Base-by-base conservation (phyloP, 2,797 vertebrate genomes). In the Melanotaenia boesemani region DNA sequence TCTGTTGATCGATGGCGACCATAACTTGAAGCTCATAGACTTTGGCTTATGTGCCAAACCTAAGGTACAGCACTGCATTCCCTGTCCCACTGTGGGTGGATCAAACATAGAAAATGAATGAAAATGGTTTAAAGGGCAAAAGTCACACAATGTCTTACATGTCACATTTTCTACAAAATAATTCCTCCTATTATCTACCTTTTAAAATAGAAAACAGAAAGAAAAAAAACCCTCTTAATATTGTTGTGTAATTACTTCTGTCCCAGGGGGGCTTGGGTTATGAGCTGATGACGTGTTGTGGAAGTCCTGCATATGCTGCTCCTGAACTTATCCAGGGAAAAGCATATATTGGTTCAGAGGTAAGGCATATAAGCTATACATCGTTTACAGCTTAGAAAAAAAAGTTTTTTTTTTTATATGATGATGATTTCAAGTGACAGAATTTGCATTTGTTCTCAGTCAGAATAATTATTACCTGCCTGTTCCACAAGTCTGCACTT, bases 31-130 rank as follows among this genome's bases (percentile, higher is more conserved):
- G 86, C 94, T 99, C 77, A 99, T 98, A 82, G 98, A 99, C 85
- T 99, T 99, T 80, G 98, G 97, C 61, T 94, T 99, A 37, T 99
- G 98, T 88, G 98, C 96, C 79, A 97, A 97, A 91, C 98, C 98
- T 6, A 98, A 97, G 96, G 97, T 99, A 93, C 16, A 72, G 58
- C 73, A 24, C 16, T 71, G 26, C 16, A 34, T 52, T 61, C 1
- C 32, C 50, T 71, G 4, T 57, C 6, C 28, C 6, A 58, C 22
- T 83, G 11, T 62, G 5, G 74, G 41, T 66, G 16, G 62, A 54
- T 34, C 4, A 37, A 26, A 61, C 28, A n/a, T 46, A 15, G 26
- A 6, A n/a, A 30, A 54, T 13, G 11, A 55, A 22, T 20, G 11
- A 5, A 10, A 30, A 28, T 18, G 15, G 46, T 3, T 26, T 44